Evolutionary conservation across 2,113 vertebrate genomes (phyloP).

Genomic region (Piprites chloris): DNA sequence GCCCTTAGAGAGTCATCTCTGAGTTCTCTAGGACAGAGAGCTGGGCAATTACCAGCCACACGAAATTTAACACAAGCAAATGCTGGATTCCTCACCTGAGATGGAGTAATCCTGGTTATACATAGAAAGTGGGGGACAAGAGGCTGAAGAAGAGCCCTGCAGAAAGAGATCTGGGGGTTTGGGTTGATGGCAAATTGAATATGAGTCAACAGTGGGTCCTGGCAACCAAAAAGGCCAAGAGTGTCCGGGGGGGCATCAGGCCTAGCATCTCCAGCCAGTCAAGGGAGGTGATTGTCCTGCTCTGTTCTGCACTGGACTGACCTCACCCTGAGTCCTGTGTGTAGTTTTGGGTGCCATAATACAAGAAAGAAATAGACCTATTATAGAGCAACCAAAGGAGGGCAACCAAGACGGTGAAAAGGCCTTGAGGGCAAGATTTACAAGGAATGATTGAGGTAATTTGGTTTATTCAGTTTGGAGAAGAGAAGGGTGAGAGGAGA

Average conservation of each 20-base stretch:
- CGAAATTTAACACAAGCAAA: fast-evolving
- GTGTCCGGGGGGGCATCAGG: not conserved
- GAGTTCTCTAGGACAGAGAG: not conserved
- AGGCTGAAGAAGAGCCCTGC: not conserved
- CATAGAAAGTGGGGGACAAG: not conserved
- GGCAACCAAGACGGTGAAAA: not conserved
- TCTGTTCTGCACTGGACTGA: too few relatives aligned
- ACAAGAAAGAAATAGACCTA: not conserved
- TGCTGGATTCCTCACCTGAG: not conserved
- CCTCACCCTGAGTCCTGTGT: not conserved
- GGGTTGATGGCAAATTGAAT: not conserved
- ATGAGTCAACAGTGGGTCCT: not conserved
- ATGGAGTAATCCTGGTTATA: not conserved
- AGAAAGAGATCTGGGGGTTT: not conserved
- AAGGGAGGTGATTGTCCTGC: too few relatives aligned
- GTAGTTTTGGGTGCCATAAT: not conserved
- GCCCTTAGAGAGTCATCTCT: not conserved
- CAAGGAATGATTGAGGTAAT: not conserved
- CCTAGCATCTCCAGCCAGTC: not conserved
- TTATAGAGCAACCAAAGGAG: not conserved
- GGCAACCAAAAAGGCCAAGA: not conserved
- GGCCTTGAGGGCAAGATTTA: not conserved
- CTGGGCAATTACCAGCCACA: not conserved
- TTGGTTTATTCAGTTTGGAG: not conserved
- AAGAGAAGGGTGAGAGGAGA: not conserved